Evolutionary conservation across 2,797 vertebrate genomes (phyloP).

Genomic region (Neosilurus hyrtlii): DNA sequence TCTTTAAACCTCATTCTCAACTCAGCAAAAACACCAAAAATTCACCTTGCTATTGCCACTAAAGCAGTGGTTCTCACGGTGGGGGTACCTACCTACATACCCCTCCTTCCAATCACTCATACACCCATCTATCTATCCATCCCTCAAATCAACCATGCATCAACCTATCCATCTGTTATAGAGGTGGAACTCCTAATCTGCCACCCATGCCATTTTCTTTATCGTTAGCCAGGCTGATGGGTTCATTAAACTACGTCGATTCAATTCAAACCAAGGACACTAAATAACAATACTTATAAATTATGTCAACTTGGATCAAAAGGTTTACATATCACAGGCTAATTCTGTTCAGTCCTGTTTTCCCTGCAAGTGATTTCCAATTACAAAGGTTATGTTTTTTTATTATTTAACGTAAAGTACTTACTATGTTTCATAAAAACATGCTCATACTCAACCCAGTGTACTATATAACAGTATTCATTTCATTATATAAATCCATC

Average conservation of each 20-base stretch:
- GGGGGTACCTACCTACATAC: neutral
- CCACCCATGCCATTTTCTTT: neutral
- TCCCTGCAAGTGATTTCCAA: neutral
- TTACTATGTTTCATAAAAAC: conserved; percentile 8
- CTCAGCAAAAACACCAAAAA: neutral
- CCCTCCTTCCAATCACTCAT: too few species aligned
- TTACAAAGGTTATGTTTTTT: neutral
- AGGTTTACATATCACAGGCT: neutral
- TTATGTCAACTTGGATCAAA: neutral
- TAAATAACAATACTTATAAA: neutral
- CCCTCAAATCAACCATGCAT: too few species aligned
- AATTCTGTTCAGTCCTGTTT: conserved; percentile 20
- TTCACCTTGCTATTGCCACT: neutral
- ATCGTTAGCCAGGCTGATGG: neutral
- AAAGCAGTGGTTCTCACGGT: neutral
- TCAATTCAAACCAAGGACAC: neutral
- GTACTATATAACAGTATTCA: neutral
- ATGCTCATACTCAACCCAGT: conserved; percentile 4
- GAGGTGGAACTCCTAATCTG: neutral
- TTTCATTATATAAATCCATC: neutral
- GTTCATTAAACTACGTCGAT: neutral
- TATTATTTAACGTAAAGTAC: neutral
- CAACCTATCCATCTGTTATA: neutral
- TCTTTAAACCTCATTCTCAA: neutral
- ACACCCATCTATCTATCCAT: too few species aligned